Percentiles rank a stretch among this genome's conserved stretches.
Conservation (phyloP, 2,797 vertebrate species). For the Percopsis omiscomaycus region DNA sequence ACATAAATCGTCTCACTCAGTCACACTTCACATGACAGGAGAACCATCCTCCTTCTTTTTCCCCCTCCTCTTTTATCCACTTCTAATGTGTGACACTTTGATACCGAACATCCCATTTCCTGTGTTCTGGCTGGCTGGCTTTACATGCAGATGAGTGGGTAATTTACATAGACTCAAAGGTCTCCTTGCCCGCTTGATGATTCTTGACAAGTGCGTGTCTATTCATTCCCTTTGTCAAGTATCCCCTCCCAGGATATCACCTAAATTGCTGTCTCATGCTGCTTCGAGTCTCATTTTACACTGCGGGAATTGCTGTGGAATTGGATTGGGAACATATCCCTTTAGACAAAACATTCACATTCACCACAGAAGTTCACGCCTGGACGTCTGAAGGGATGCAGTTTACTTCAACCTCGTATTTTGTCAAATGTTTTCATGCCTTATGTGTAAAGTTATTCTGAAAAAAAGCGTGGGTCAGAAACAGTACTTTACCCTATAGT, state of each 20-base stretch:
- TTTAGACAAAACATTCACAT: slow-evolving; percentile 54
- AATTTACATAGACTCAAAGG: slow-evolving; percentile 73
- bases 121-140: slow-evolving; percentile 65
- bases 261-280: slow-evolving; percentile 72
- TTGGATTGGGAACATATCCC: slow-evolving; percentile 65
- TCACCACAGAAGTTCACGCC: slow-evolving; percentile 35
- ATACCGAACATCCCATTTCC: slow-evolving; percentile 69
- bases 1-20: slow-evolving; percentile 59
- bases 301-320: slow-evolving; percentile 57
- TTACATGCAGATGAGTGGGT: slow-evolving; percentile 65
- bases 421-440: slow-evolving; percentile 43
- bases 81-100: slow-evolving; percentile 70
- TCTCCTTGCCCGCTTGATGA: slow-evolving; percentile 64
- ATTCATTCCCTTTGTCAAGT: slow-evolving; percentile 67
- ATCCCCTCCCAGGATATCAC: slow-evolving; percentile 55
- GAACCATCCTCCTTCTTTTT: slow-evolving; percentile 37
- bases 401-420: slow-evolving; percentile 58
- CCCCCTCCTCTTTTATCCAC: slow-evolving; percentile 59
- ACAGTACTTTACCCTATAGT: too few species aligned
- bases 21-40: slow-evolving; percentile 60
- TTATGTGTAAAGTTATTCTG: slow-evolving; percentile 39
- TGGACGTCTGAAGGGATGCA: slow-evolving; percentile 39
- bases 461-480: slow-evolving; percentile 4
- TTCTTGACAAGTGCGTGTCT: slow-evolving; percentile 62
- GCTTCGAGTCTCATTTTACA: slow-evolving; percentile 69